Evolutionary conservation across 2,888 invertebrate genomes (phyloP).

Genomic region (Microdon myrmicae): DNA sequence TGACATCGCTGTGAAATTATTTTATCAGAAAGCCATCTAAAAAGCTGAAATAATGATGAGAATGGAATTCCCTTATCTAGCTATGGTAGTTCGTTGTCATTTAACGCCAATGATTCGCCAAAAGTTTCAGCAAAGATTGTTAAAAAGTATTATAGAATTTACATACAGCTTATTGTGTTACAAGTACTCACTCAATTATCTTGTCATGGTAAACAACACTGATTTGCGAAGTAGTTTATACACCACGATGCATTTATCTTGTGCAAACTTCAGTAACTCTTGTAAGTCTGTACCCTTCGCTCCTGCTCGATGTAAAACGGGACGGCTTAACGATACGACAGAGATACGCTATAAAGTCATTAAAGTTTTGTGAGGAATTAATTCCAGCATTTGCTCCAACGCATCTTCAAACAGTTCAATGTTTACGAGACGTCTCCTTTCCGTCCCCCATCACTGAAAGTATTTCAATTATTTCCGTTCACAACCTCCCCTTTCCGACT

Average conservation of each 20-base stretch:
- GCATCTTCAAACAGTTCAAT: slow-evolving; percentile 40
- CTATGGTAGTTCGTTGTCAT: no score
- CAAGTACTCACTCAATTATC: slow-evolving; percentile 16
- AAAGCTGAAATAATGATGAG: no score
- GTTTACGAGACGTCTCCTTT: slow-evolving; percentile 28
- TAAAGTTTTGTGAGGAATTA: slow-evolving; percentile 49
- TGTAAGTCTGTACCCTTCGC: slow-evolving; percentile 8
- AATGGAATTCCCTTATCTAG: no score
- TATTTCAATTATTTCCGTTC: slow-evolving; percentile 47
- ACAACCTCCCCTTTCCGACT: slow-evolving; percentile 27
- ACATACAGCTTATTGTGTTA: no score
- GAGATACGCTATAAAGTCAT: slow-evolving; percentile 48
- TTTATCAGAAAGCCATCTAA: no score
- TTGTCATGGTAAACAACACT: slow-evolving; percentile 16
- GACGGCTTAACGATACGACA: slow-evolving; percentile 36
- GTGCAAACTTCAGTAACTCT: slow-evolving; percentile 8
- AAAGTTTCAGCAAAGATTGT: no score
- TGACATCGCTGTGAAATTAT: no score
- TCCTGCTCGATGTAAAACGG: slow-evolving; percentile 1
- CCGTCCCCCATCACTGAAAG: no score
- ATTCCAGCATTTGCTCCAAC: slow-evolving; percentile 51
- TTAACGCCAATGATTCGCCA: no score
- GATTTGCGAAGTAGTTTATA: slow-evolving; percentile 21
- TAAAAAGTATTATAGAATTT: no score
- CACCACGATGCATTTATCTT: slow-evolving; percentile 17